phyloP scores from a whole-genome alignment of 1,140 invertebrate species.

The Amyelois transitella region DNA sequence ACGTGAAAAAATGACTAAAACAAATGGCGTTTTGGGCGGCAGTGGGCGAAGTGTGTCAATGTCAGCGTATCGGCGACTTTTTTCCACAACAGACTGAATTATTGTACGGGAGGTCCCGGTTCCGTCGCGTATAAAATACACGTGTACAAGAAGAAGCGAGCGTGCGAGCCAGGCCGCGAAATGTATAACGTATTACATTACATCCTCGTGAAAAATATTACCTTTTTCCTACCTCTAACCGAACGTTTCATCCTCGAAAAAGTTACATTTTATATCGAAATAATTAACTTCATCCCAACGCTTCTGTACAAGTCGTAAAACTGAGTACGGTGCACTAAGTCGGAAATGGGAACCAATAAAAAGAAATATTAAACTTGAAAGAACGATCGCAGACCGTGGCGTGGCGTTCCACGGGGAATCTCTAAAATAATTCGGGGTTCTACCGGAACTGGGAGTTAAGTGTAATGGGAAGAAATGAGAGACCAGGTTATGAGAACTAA shows the following conservation, averaged over 20 bases:
- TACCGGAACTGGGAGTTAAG: background rate
- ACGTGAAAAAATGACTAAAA: slow-evolving; percentile 25
- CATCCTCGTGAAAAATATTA: background rate
- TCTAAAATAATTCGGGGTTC: background rate
- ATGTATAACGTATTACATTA: background rate
- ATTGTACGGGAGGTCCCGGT: slow-evolving; percentile 13
- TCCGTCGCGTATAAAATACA: background rate
- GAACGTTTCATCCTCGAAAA: background rate
- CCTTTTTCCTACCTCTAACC: background rate
- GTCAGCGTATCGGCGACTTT: slow-evolving; percentile 43
- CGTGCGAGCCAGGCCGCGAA: background rate
- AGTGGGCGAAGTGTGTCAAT: slow-evolving; percentile 55
- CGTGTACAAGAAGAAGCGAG: background rate
- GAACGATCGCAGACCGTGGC: background rate
- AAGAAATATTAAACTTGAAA: background rate
- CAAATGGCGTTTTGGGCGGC: slow-evolving; percentile 22
- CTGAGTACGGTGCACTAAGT: background rate
- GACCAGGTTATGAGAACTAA: background rate
- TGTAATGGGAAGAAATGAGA: background rate
- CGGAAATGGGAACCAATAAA: background rate
- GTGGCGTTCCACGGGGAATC: background rate
- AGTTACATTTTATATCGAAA: background rate
- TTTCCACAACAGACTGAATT: slow-evolving; percentile 30
- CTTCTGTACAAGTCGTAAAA: background rate
- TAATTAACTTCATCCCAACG: background rate